Conservation (phyloP, 2,888 invertebrate genomes). For the Parnassius smintheus region DNA sequence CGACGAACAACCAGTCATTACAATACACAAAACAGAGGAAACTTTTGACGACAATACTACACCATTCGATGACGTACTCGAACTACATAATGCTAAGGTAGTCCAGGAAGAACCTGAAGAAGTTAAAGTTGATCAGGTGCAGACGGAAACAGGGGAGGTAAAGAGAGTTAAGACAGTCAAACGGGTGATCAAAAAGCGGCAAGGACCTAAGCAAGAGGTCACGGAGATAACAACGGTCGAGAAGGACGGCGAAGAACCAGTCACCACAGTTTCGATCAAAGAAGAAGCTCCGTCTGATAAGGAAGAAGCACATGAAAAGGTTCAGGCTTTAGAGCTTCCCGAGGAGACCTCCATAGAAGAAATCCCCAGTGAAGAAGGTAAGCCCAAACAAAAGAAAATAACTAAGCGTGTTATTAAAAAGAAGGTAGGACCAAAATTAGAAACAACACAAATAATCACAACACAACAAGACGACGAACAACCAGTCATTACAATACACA, state of each 20-base stretch:
- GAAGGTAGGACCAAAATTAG: conserved; percentile 39
- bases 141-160: conserved; percentile 17
- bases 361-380: conserved; percentile 31
- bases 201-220: background rate
- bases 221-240: background rate
- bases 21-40: background rate
- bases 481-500: conserved; percentile 38
- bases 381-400: background rate
- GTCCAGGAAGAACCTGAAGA: conserved; percentile 33
- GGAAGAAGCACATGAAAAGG: background rate
- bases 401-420: conserved; percentile 5
- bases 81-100: conserved; percentile 12
- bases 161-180: background rate
- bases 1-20: background rate
- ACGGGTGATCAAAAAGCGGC: background rate
- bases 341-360: conserved; percentile 12
- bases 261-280: background rate
- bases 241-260: background rate
- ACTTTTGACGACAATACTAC: background rate
- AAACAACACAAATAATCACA: conserved; percentile 32
- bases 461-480: conserved; percentile 30
- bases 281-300: conserved; percentile 30
- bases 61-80: conserved; percentile 3
- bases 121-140: conserved; percentile 35
- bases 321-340: background rate